These are phyloP conservation scores for Leguminivora glycinivorella DNA, from an alignment of 1,140 invertebrate genomes.

Conservation along the genomic window DNA sequence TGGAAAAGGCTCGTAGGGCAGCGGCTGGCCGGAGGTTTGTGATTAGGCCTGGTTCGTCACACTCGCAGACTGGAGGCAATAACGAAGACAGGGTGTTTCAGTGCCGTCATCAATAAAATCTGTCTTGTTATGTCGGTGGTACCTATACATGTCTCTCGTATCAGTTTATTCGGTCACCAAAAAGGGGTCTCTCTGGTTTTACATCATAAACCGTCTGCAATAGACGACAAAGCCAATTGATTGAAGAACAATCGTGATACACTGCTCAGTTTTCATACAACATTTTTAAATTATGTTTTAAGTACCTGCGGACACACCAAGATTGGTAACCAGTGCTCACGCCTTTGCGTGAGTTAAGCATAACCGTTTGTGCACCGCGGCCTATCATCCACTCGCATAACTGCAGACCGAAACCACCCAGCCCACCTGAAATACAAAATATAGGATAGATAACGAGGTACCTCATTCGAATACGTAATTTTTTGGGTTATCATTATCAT, in stretches of 20 bases:
- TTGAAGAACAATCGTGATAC: background rate
- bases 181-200: no score
- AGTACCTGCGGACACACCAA: constrained; percentile 83
- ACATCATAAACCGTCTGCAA: no score
- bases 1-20: no score
- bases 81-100: no score
- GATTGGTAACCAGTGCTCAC: constrained; percentile 94
- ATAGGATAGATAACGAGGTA: background rate
- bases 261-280: background rate
- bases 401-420: constrained; percentile 97
- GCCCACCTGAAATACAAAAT: constrained; percentile 83
- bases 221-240: no score
- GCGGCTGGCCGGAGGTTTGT: no score
- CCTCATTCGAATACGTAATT: background rate
- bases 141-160: no score
- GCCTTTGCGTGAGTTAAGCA: constrained; percentile 94
- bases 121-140: no score
- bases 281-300: background rate
- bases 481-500: background rate
- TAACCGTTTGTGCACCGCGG: constrained; percentile 90
- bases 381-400: constrained; percentile 93
- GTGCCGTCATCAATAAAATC: no score
- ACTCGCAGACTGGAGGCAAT: no score
- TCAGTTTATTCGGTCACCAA: no score
- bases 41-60: no score